These are phyloP conservation scores for Caenorhabditis zanzibari DNA, from an alignment of 2,888 invertebrate genomes.

Conservation along the genomic window DNA sequence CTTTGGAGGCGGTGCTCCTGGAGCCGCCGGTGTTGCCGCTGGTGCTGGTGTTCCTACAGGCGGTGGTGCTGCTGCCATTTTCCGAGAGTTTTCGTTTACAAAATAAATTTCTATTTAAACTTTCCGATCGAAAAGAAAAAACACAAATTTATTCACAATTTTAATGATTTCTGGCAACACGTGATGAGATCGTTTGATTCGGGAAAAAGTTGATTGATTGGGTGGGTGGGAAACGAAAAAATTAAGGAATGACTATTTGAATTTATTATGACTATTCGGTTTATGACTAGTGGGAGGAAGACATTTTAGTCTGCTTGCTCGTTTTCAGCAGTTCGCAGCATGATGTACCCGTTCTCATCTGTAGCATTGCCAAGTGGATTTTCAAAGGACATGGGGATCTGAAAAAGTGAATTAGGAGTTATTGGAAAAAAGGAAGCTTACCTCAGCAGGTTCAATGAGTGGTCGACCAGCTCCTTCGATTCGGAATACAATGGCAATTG, in stretches of 20 bases:
- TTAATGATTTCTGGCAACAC: conserved; percentile 41
- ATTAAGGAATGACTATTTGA: conserved; percentile 39
- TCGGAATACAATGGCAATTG: conserved; percentile 52
- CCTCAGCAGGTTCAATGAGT: conserved; percentile 62
- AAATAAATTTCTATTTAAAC: neutral
- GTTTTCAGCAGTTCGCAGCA: conserved; percentile 57
- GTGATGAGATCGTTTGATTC: conserved; percentile 46
- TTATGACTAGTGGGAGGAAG: neutral
- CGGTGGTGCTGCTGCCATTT: conserved; percentile 7
- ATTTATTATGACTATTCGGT: conserved; percentile 14
- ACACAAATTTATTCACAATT: conserved; percentile 1
- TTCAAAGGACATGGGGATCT: conserved; percentile 61
- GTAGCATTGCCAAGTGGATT: conserved; percentile 56
- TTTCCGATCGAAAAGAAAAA: neutral
- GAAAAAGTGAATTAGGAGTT: neutral
- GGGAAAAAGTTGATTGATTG: conserved; percentile 13
- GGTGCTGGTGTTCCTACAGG: neutral
- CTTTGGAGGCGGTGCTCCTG: conserved; percentile 12
- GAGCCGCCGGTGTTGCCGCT: neutral
- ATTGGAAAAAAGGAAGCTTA: neutral
- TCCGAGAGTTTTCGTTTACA: neutral
- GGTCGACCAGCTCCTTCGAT: conserved; percentile 59
- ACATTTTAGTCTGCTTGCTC: conserved; percentile 34
- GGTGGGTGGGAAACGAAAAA: neutral
- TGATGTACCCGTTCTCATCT: conserved; percentile 66